Conservation (phyloP, 2,113 vertebrate genomes). For the Hypocryptadius cinnamomeus region DNA sequence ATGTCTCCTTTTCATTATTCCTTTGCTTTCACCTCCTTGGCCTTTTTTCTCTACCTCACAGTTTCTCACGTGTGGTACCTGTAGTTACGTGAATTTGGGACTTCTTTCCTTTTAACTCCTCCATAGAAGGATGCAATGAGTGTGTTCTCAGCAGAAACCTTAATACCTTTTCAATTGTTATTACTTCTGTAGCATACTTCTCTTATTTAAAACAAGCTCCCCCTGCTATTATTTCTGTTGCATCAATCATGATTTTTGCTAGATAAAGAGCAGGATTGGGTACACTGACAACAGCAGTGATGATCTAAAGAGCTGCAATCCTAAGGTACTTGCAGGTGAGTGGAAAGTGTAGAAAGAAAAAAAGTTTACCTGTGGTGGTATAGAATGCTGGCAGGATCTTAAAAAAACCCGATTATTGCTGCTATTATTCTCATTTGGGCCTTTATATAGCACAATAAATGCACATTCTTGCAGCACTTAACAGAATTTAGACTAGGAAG, state of each 20-base stretch:
- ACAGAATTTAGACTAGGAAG: not conserved
- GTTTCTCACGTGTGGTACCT: not conserved
- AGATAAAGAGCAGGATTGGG: not conserved
- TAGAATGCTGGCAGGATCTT: not conserved
- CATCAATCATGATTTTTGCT: not conserved
- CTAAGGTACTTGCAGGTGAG: not conserved
- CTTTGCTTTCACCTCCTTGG: not conserved
- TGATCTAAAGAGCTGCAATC: not conserved
- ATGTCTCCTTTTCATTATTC: not conserved
- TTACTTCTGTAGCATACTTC: not conserved
- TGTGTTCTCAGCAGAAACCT: not conserved
- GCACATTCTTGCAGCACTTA: not conserved
- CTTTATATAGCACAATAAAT: not conserved
- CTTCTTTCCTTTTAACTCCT: not conserved
- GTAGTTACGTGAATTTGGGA: not conserved
- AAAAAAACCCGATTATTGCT: not conserved
- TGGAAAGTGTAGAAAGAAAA: not conserved
- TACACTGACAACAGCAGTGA: not conserved
- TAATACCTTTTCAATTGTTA: not conserved
- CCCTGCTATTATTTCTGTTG: not conserved
- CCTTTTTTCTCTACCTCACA: not conserved
- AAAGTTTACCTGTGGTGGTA: not conserved
- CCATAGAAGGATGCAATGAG: not conserved
- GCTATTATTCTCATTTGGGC: not conserved
- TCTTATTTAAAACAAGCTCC: not conserved